These are phyloP conservation scores for Linepithema humile DNA, from an alignment of 1,140 invertebrate genomes.

Conservation along the genomic window DNA sequence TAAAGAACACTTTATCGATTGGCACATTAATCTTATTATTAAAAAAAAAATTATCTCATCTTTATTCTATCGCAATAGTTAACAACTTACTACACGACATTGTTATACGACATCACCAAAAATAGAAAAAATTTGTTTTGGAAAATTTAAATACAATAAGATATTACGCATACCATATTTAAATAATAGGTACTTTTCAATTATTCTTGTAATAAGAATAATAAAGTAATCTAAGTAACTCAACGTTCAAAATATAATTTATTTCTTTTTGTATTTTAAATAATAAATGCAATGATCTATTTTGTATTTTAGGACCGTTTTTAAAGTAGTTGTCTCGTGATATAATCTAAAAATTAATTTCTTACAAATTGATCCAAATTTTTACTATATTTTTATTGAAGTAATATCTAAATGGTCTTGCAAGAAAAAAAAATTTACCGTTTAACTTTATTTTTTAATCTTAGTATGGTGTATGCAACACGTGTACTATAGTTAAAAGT, in stretches of 20 bases:
- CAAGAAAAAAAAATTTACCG: too few relatives aligned
- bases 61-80: background rate
- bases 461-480: too few relatives aligned
- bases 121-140: background rate
- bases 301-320: too few relatives aligned
- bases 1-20: conserved; percentile 8
- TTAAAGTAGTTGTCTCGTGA: too few relatives aligned
- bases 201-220: background rate
- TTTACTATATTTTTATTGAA: too few relatives aligned
- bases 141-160: background rate
- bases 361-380: too few relatives aligned
- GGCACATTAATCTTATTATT: background rate
- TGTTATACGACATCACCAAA: background rate
- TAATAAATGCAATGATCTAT: background rate
- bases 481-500: background rate
- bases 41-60: too few relatives aligned
- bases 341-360: too few relatives aligned
- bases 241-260: background rate
- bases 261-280: background rate
- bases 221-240: conserved; percentile 4
- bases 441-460: too few relatives aligned
- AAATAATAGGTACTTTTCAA: background rate
- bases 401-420: too few relatives aligned
- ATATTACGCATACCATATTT: background rate
- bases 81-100: background rate